Base-by-base conservation (phyloP, 2,797 vertebrate species). In the Diplodus sargus region DNA sequence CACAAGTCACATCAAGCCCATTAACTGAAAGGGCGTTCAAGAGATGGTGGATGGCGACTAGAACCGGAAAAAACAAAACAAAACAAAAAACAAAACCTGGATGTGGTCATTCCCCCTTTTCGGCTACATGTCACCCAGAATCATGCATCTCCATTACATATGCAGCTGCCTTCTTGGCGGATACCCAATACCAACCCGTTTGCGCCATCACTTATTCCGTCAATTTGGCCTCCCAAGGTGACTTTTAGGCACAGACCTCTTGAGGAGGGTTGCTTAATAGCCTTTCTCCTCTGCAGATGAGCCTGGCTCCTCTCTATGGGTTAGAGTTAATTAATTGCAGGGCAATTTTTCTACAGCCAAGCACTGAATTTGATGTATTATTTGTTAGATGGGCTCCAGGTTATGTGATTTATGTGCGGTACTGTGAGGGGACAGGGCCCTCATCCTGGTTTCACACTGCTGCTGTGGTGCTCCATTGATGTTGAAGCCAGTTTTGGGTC, bases 141-240 rank as follows among this genome's bases (percentile, higher is more conserved):
- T 90, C 86, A 75, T 61, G 34, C 70, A 15, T 73, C 65, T 49
- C 42, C 63, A 15, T 57, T 42, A 81, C 28, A 84, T 58, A 16
- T 74, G 62, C 70, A 66, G 49, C 81, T 70, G 74, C 30, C 71
- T 74, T 75, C 60, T 56, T 87, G 76, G 85, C 84, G 11, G 78
- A 81, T 68, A 69, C 81, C 58, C 82, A 87, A 76, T 90, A 84
- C 73, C 78, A 78, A 54, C 15, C 70, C 74, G 62, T 91, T 94
- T 93, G 91, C 92, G 90, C 91, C 90, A 93, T 92, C 89, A 91
- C 84, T 92, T 92, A 87, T 87, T 82, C 83, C 73, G 68, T 92
- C 87, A 91, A 82, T 92, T 90, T 89, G 87, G 91, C 90, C 90
- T 92, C 93, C 93, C 93, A 94, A 95, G 93, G 93, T 95, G 94